A percentile compares a stretch with the other conserved stretches of the same genome.
These are phyloP conservation scores for Centrocercus urophasianus DNA, from an alignment of 2,113 vertebrate genomes.

Conservation along the genomic window DNA sequence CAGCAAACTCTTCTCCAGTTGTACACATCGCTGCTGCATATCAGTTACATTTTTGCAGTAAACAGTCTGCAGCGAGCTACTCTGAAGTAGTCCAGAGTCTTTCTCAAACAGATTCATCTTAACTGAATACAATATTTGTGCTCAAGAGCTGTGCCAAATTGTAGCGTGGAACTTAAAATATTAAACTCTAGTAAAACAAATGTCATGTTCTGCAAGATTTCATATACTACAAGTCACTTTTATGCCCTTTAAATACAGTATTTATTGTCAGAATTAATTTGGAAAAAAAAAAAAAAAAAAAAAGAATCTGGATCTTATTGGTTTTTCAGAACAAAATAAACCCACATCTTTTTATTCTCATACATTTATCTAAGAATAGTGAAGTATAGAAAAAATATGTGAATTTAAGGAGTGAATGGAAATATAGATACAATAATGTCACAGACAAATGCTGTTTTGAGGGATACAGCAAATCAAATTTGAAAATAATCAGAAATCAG, in stretches of 20 bases:
- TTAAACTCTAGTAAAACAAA: slow-evolving; percentile 28
- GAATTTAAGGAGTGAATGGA: not conserved
- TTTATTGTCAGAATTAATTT: not conserved
- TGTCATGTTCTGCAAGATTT: not conserved
- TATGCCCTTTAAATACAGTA: not conserved
- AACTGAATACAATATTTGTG: not conserved
- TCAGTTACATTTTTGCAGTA: not conserved
- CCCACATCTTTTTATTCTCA: not conserved
- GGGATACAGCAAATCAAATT: not conserved
- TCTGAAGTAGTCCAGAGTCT: not conserved
- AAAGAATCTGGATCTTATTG: not conserved
- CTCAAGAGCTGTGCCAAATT: slow-evolving; percentile 16
- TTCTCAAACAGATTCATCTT: not conserved
- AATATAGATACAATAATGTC: not conserved
- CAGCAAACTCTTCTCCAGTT: not conserved
- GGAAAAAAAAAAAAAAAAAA: not conserved
- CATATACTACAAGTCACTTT: not conserved
- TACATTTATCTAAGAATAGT: not conserved
- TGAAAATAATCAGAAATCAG: not conserved
- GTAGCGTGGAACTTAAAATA: slow-evolving; percentile 3
- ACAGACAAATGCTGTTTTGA: not conserved
- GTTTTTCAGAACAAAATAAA: not conserved
- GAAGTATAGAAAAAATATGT: not conserved
- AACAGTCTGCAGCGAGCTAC: not conserved
- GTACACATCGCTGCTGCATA: not conserved